These are phyloP conservation scores for Gymnocheta viridis DNA, from an alignment of 2,888 invertebrate species.

Conservation along the genomic window DNA sequence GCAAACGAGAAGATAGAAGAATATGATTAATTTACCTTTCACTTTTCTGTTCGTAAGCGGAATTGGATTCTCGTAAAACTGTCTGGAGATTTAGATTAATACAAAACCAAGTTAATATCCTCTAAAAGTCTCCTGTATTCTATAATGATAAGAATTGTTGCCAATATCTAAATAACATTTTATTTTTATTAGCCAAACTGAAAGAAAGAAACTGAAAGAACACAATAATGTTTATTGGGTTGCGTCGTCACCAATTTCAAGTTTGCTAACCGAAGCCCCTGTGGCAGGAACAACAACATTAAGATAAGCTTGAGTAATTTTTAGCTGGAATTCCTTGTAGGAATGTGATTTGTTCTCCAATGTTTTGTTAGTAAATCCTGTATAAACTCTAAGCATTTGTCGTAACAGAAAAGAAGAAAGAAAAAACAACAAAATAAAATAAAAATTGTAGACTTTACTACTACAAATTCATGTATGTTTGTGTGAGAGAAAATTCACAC, in stretches of 20 bases:
- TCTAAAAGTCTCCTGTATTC: no score
- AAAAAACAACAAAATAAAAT: neutral
- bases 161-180: no score
- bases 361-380: conserved; percentile 65
- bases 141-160: no score
- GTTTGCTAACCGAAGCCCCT: conserved; percentile 60
- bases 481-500: neutral
- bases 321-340: conserved; percentile 68
- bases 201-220: neutral
- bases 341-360: conserved; percentile 67
- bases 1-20: no score
- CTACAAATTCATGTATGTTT: neutral
- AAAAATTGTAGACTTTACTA: neutral
- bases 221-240: conserved; percentile 9
- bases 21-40: no score
- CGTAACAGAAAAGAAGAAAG: conserved; percentile 37
- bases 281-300: conserved; percentile 66
- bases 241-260: conserved; percentile 30
- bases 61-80: no score
- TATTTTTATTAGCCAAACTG: no score
- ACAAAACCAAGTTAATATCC: no score
- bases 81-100: no score
- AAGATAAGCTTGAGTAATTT: conserved; percentile 69
- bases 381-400: conserved; percentile 60
- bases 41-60: no score